Base-by-base conservation (phyloP, 2,113 vertebrate genomes). In the Agapornis roseicollis region DNA sequence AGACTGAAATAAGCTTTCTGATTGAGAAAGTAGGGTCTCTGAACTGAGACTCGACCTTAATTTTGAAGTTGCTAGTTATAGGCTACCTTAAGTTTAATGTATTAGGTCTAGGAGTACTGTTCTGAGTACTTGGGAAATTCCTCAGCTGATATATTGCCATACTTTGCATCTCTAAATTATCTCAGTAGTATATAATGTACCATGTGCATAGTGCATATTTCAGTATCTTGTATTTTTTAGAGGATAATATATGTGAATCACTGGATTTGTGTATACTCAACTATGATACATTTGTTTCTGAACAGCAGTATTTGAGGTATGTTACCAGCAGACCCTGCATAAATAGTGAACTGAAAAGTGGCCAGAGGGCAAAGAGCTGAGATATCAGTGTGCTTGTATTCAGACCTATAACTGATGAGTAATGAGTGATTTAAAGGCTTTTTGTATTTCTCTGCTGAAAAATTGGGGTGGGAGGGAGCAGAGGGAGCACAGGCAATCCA, bases 381-480 rank as follows among this genome's bases (percentile, higher is more conserved):
- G 64, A 71, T 81, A 83, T 52, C 76, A 55, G 8, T 24, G 37
- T 42, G 77, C 78, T 88, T 44, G 3, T 80, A 60, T 79, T 94
- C 49, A 82, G 92, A 80, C 37, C 42, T 46, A 80, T 52, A 93
- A n/a, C 37, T 0, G 3, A 55, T 72, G 70, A 91, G 13, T 69
- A 58, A 56, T 56, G 49, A 85, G 49, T 50, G 41, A 18, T 83
- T 90, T 85, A 85, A 80, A 77, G 58, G 53, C 22, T 82, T 91
- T 84, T 63, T 56, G 5, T 28, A 46, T 74, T 87, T 93, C 47
- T 55, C 61, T 89, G 29, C 7, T 83, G 65, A 31, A 88, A 69
- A 28, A 52, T 1, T 68, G 28, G 4, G 15, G 10, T 5, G 16
- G 9, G 17, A 20, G 2, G 3, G 8, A 4, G 11, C 1, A 0